phyloP scores from a whole-genome alignment of 1,140 invertebrate species.

The Trissolcus basalis region DNA sequence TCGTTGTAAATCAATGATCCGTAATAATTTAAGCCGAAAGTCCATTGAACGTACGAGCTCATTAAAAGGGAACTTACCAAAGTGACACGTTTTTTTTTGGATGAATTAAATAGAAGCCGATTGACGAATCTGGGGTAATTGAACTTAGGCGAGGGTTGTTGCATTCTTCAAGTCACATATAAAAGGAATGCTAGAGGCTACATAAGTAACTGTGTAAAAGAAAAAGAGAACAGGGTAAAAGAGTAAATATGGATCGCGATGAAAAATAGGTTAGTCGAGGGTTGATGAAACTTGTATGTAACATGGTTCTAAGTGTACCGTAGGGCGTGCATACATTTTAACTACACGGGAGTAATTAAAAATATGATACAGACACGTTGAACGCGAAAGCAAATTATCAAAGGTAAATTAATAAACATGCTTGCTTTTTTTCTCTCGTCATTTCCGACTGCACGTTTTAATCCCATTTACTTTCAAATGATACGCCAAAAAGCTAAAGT shows the following conservation, averaged over 20 bases:
- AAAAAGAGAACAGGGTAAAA: constrained; percentile 29
- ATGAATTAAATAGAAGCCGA: constrained; percentile 25
- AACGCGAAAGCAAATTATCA: background rate
- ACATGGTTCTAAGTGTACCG: constrained; percentile 18
- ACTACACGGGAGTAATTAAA: constrained; percentile 23
- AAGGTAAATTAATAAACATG: background rate
- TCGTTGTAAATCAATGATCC: background rate
- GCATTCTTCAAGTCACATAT: constrained; percentile 25
- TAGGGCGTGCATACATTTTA: constrained; percentile 19
- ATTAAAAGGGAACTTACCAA: background rate
- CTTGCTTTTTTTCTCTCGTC: no score
- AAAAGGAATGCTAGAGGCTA: constrained; percentile 26
- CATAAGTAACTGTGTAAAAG: constrained; percentile 12
- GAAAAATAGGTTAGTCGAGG: constrained; percentile 52
- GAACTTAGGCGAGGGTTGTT: constrained; percentile 23
- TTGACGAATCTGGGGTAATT: constrained; percentile 26
- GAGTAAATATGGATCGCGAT: constrained; percentile 45
- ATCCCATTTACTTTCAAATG: no score
- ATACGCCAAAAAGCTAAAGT: no score
- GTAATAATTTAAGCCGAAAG: background rate
- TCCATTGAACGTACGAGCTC: no score
- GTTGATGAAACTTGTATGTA: constrained; percentile 36
- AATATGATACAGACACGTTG: constrained; percentile 1
- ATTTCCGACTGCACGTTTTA: no score
- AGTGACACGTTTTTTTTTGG: background rate